Base-by-base conservation (phyloP, 2,113 vertebrate species). In the Leptodactylus fuscus region DNA sequence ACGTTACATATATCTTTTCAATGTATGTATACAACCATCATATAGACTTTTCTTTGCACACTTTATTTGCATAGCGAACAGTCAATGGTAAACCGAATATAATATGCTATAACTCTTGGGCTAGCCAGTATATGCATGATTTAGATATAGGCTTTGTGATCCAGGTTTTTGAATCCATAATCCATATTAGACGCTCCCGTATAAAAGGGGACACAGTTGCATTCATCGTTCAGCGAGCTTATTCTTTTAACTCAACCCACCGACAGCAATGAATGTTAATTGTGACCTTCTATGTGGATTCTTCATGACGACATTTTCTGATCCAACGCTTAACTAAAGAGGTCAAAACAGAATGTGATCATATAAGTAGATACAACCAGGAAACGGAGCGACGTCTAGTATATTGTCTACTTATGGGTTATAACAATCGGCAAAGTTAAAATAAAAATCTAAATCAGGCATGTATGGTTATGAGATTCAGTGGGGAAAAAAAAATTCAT, bases 221-320 rank as follows among this genome's bases (percentile, higher is more conserved):
- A 99, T 98, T 99, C 98, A 99, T 98, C 95, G 97, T 97, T 96
- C 98, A 97, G 98, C 94, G 98, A 99, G 98, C 96, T 99, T 96
- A 95, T 95, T 95, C 92, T 94, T 93, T 97, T 91, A 95, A 94
- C 95, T 94, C 96, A 99, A 99, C 98, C 98, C 98, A 99, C 98
- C 98, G 98, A 99, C 98, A 99, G 97, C 98, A 99, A 99, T 99
- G 98, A 99, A 99, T 99, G 98, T 99, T 98, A 96, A 99, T 97
- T 99, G 98, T 98, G 96, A 97, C 97, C 97, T 97, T 97, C 96
- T 91, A 70, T 87, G 46, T 18, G 18, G 41, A 44, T 79, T 79
- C 74, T 60, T 46, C 5, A 48, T 34, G 27, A 22, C 12, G 29
- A n/a, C 20, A 6, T 29, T n/a, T 8, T 51, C 15, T 38, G 0